Base-by-base conservation (phyloP, 2,888 invertebrate genomes). In the Rhagonycha fulva region DNA sequence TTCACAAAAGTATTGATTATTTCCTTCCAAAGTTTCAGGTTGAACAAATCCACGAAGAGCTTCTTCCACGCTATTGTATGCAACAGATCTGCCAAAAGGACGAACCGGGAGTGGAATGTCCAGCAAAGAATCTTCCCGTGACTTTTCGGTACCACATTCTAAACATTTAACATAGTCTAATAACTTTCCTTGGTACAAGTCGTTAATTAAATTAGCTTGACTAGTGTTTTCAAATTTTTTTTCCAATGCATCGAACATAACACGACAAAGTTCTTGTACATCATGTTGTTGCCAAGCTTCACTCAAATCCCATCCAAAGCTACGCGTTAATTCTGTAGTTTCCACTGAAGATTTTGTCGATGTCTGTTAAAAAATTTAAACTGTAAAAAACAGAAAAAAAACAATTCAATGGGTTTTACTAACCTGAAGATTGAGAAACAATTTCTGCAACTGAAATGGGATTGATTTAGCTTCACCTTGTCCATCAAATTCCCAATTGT, bases 281-380 rank as follows among this genome's bases (percentile, higher is more conserved):
- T 97, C 97, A 85, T 97, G 97, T 84, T 97, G 97, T 83, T 96
- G 95, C 95, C 96, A 96, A 0, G 95, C 95, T 87, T 96, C 95
- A 76, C 94, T 93, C 62, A 94, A 94, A 84, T 95, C 94, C 97
- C 97, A 97, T 26, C 96, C 96, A 87, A 97, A 97, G 85, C 96
- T 96, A 79, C 91, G 92, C 0, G 96, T 97, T 75, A 97, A 88
- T 82, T 96, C 94, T 12, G 95, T 96, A 3, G 97, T 97, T 87
- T 96, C 96, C 11, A 96, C 93, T 0, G 96, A 94, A 24, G 91
- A 89, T 84, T 93, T 93, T 30, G 91, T 89, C 28, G 96, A 95
- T 0, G 95, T 96, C 92, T 95, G 83, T 24, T 47, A n/a, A 84
- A 81, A 71, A 78, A 79, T 73, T 78, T 28, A 68, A 23, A 66